Evolutionary conservation across 2,113 vertebrate species (phyloP).

Genomic region (Pampusana beccarii): DNA sequence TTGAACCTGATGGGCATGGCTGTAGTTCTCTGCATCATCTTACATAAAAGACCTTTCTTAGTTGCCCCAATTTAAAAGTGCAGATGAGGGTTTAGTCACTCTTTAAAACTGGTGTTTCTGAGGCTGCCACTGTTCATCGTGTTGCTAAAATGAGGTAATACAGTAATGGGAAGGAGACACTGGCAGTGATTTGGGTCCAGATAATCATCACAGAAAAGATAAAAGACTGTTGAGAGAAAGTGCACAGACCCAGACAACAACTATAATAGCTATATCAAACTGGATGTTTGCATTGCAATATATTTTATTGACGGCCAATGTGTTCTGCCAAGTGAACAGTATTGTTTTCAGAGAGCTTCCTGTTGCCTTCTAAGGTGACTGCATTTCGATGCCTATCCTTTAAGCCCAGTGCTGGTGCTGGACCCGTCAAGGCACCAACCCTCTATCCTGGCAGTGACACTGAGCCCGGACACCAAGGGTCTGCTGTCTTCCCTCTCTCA

Average conservation of each 20-base stretch:
- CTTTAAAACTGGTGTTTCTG: neutral
- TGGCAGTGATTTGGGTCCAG: neutral
- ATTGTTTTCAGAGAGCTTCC: neutral
- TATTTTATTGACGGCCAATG: neutral
- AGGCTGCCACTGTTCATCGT: neutral
- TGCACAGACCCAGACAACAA: neutral
- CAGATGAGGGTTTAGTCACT: slow-evolving; percentile 16
- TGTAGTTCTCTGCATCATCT: neutral
- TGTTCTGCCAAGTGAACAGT: neutral
- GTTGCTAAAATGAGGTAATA: neutral
- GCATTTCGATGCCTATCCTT: neutral
- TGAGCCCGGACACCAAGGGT: accelerated
- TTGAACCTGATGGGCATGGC: neutral
- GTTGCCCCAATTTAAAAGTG: slow-evolving; percentile 14
- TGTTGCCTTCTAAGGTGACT: neutral
- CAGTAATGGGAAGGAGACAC: neutral
- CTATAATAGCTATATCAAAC: neutral
- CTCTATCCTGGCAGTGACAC: accelerated
- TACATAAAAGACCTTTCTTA: slow-evolving; percentile 18
- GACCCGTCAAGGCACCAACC: neutral
- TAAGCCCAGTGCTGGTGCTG: neutral
- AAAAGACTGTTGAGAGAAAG: neutral
- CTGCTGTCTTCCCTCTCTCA: neutral
- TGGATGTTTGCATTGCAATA: neutral
- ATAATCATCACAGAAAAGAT: neutral